phyloP scores from a whole-genome alignment of 2,113 vertebrate genomes.

The Elaphurus davidianus region DNA sequence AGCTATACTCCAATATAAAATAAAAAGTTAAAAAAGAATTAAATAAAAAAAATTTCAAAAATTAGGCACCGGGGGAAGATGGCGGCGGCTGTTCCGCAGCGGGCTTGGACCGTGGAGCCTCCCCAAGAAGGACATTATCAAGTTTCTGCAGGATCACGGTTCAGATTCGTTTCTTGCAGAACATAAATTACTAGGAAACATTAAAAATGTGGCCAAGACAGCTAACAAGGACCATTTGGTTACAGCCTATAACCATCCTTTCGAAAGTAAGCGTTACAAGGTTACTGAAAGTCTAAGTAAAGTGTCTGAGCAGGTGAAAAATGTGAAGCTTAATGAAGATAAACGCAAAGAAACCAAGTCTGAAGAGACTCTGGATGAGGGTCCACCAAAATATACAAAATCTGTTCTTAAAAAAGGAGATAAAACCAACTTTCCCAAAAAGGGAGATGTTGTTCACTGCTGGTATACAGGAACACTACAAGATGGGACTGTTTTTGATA shows the following conservation, averaged over 20 bases:
- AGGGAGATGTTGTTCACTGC: conserved; percentile 94
- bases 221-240: conserved; percentile 95
- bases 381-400: conserved; percentile 93
- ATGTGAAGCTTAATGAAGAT: conserved; percentile 87
- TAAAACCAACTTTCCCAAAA: conserved; percentile 95
- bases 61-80: no score
- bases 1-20: not conserved
- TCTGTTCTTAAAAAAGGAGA: conserved; percentile 94
- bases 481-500: conserved; percentile 97
- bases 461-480: conserved; percentile 96
- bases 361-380: conserved; percentile 90
- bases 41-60: not conserved
- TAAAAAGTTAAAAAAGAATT: not conserved
- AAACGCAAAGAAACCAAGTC: conserved; percentile 87
- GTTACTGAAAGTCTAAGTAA: conserved; percentile 88
- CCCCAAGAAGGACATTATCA: no score
- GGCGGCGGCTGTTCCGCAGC: no score
- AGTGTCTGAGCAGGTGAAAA: conserved; percentile 86
- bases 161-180: conserved; percentile 89
- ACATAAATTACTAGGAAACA: conserved; percentile 93
- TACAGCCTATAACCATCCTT: conserved; percentile 91
- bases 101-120: no score
- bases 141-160: no score
- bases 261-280: conserved; percentile 93
- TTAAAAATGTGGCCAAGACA: conserved; percentile 96